Percentiles rank a stretch among this genome's conserved stretches.
Evolutionary conservation across 1,140 invertebrate genomes (phyloP).

Genomic region (Nasonia vitripennis): DNA sequence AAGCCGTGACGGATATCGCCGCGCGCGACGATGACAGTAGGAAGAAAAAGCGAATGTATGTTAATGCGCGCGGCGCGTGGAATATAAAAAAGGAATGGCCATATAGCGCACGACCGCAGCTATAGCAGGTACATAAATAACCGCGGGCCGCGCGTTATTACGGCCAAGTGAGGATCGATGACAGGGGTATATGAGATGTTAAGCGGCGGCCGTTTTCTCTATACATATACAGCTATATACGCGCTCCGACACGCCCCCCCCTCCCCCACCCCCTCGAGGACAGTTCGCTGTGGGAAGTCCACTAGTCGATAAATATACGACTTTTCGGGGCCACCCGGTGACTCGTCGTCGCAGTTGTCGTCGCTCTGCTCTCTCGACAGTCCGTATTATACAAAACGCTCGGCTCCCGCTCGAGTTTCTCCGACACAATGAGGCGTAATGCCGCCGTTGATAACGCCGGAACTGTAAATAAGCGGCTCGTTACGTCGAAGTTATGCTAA

Average conservation of each 20-base stretch:
- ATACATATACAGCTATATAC: not conserved
- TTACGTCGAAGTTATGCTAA: not conserved
- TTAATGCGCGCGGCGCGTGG: conserved; percentile 48
- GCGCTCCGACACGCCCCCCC: not conserved
- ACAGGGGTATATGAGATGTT: conserved; percentile 61
- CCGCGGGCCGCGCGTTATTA: conserved; percentile 38
- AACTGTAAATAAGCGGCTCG: not conserved
- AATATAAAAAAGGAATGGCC: conserved; percentile 44
- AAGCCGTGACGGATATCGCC: not conserved
- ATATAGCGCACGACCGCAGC: not conserved
- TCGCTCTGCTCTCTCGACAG: conserved; percentile 37
- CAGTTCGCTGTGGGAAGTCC: conserved; percentile 59
- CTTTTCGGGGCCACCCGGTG: conserved; percentile 60
- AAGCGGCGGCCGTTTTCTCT: conserved; percentile 59
- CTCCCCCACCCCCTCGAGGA: conserved; percentile 32
- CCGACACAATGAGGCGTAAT: no score
- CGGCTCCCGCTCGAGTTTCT: not conserved
- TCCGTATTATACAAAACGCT: not conserved
- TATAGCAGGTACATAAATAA: conserved; percentile 57
- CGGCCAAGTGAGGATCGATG: conserved; percentile 58
- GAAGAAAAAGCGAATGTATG: conserved; percentile 27
- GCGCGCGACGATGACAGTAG: conserved; percentile 25
- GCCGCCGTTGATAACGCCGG: no score
- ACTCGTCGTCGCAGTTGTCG: conserved; percentile 37
- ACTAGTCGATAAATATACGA: conserved; percentile 60